Conservation (phyloP, 2,797 vertebrate genomes). For the Danionella dracula region DNA sequence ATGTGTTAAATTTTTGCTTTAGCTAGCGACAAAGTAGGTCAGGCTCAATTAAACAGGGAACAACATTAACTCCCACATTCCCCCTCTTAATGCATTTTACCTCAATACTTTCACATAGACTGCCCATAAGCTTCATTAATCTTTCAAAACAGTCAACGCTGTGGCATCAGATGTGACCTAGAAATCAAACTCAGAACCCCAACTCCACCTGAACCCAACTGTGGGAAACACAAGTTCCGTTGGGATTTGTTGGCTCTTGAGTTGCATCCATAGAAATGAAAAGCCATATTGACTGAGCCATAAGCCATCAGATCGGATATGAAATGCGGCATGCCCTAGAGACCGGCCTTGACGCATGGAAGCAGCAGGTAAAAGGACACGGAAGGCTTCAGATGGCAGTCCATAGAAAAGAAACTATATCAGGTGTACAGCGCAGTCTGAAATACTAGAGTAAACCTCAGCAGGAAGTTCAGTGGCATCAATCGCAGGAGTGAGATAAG, state of each 20-base stretch:
- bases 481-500: constrained; percentile 6
- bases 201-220: constrained; percentile 5
- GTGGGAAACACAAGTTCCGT: constrained; percentile 17
- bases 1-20: constrained; percentile 62
- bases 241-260: constrained; percentile 43
- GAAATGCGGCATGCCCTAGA: constrained; percentile 29
- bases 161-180: constrained; percentile 47
- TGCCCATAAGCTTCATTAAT: constrained; percentile 33
- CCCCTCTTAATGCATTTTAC: constrained; percentile 39
- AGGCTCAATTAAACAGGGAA: constrained; percentile 57
- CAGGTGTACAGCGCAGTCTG: constrained; percentile 25
- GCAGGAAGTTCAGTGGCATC: constrained; percentile 38
- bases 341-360: constrained; percentile 45
- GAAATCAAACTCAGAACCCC: constrained; percentile 32
- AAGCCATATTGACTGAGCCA: constrained; percentile 23
- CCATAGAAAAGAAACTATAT: constrained; percentile 38
- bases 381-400: constrained; percentile 38
- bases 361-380: constrained; percentile 50
- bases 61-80: constrained; percentile 40
- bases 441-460: constrained; percentile 40
- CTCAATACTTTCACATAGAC: constrained; percentile 13
- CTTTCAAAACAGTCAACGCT: constrained; percentile 33
- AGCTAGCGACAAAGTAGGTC: constrained; percentile 66
- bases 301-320: constrained; percentile 33
- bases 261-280: constrained; percentile 43